Conservation (phyloP, 2,888 invertebrate species). For the Latheticus oryzae region DNA sequence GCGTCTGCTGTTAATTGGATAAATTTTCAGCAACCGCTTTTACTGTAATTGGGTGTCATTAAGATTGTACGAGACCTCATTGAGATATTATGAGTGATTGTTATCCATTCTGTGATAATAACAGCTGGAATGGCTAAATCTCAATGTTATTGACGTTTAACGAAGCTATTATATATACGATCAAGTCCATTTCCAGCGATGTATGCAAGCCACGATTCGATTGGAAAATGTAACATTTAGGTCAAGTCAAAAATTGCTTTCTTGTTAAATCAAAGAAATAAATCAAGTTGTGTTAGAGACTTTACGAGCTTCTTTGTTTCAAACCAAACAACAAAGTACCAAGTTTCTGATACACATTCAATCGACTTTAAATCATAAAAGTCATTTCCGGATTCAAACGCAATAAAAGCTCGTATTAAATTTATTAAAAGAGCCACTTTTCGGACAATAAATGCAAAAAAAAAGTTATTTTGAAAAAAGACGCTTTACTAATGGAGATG, state of each 20-base stretch:
- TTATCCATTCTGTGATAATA: constrained; percentile 37
- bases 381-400: constrained; percentile 30
- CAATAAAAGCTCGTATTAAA: no score
- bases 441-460: no score
- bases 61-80: constrained; percentile 28
- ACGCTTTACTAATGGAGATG: constrained; percentile 48
- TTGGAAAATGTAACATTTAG: no score
- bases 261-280: constrained; percentile 17
- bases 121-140: constrained; percentile 17
- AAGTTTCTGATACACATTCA: constrained; percentile 32
- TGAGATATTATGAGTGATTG: constrained; percentile 34
- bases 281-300: constrained; percentile 6
- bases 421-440: background rate
- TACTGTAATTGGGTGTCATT: constrained; percentile 29
- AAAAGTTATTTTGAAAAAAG: constrained; percentile 45
- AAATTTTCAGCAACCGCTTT: constrained; percentile 25
- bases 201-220: constrained; percentile 20
- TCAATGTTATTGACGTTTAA: constrained; percentile 34
- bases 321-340: constrained; percentile 20
- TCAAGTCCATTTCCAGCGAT: constrained; percentile 33
- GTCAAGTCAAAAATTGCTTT: constrained; percentile 14
- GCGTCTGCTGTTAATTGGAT: constrained; percentile 25
- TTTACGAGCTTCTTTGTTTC: constrained; percentile 19
- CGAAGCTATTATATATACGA: constrained; percentile 32
- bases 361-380: constrained; percentile 28